These are phyloP conservation scores for Hydrocynus forskahlii DNA, from an alignment of 2,797 vertebrate species.

Conservation along the genomic window DNA sequence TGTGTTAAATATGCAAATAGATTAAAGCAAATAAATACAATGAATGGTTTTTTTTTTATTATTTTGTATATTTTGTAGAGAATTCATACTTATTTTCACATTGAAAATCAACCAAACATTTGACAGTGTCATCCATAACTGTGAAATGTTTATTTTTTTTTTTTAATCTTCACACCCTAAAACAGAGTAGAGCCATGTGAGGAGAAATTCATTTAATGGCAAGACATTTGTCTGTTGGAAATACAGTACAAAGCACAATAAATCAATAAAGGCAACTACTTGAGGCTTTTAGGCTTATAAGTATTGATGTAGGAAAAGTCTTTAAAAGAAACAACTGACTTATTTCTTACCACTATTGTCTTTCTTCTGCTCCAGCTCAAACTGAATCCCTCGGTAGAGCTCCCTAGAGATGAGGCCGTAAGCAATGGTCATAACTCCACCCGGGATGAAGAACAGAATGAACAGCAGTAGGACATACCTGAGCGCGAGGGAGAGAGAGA, in stretches of 20 bases:
- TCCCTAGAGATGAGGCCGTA: constrained; percentile 94
- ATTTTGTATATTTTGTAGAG: no score
- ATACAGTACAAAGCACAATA: not conserved
- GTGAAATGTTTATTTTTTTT: no score
- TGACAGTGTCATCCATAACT: no score
- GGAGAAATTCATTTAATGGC: not conserved
- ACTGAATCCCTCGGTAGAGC: constrained; percentile 90
- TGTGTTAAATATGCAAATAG: no score
- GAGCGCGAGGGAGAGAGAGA: constrained; percentile 35
- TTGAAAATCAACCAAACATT: no score
- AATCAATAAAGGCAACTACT: not conserved
- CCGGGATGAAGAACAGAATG: constrained; percentile 89
- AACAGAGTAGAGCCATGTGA: no score
- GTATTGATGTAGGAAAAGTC: not conserved
- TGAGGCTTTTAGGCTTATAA: not conserved
- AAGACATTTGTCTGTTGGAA: not conserved
- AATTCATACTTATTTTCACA: no score
- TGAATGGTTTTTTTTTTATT: no score
- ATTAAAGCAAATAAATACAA: no score
- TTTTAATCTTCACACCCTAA: no score
- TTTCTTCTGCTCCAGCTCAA: constrained; percentile 80
- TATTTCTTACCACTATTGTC: constrained; percentile 76
- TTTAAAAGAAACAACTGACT: constrained; percentile 8
- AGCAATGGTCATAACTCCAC: constrained; percentile 89
- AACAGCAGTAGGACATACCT: constrained; percentile 91